phyloP scores from a whole-genome alignment of 2,888 invertebrate species.

The Cyaniris semiargus region DNA sequence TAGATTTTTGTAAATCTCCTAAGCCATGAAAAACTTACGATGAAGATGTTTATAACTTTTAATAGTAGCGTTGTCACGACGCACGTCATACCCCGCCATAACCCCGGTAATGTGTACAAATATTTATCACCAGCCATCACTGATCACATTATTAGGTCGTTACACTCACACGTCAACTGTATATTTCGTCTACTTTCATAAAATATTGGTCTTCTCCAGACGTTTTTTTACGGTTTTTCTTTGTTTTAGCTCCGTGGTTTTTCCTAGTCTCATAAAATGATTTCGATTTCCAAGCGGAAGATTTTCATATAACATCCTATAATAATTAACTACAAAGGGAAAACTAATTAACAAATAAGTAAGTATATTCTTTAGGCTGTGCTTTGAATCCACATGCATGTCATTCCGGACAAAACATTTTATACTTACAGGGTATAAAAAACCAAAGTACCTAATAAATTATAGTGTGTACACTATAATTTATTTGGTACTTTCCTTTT shows the following conservation, averaged over 20 bases:
- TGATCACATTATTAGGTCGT: constrained; percentile 53
- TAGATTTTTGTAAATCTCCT: no score
- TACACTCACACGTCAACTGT: constrained; percentile 48
- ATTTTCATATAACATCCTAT: no score
- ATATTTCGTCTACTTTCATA: not conserved
- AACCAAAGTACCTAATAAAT: no score
- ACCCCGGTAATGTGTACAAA: constrained; percentile 48
- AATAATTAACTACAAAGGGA: no score
- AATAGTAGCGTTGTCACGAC: not conserved
- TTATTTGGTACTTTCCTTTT: no score
- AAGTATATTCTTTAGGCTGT: no score
- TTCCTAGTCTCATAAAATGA: not conserved
- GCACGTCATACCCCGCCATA: constrained; percentile 1
- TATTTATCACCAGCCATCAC: constrained; percentile 55
- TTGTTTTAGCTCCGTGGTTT: no score
- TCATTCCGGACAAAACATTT: no score
- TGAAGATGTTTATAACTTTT: not conserved
- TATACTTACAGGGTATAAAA: no score
- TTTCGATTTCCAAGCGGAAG: not conserved
- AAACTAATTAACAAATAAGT: no score
- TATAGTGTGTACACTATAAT: no score
- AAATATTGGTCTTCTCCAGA: not conserved
- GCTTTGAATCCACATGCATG: no score
- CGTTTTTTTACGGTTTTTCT: not conserved
- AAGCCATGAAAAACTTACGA: not conserved